Evolutionary conservation across 2,888 invertebrate species (phyloP), one percentile per base, ranked within the genome.

Genomic region (Cenopis cana): DNA sequence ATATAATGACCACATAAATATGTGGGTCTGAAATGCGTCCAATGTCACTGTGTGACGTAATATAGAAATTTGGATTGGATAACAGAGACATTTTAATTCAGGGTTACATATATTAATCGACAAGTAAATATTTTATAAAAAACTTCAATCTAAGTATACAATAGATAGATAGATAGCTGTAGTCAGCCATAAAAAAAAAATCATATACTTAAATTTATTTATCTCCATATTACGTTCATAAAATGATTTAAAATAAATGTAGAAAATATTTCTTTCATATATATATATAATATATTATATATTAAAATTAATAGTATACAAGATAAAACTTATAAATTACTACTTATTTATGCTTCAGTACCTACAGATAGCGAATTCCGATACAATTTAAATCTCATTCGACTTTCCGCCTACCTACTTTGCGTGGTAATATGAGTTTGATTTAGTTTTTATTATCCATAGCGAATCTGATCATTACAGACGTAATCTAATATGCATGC

Each of bases 361-460:
- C 36, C 20, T 12, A 57, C 9, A 24, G 1, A 24, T 17, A 29
- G 5, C 20, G 20, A 17, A 41, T 55, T 55, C 65, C 55, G 60
- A 56, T 50, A 62, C 24, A 18, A 14, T 50, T 69, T 52, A 18
- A 57, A 69, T 57, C 59, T 41, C 65, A 69, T 57, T 52, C 33
- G 14, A 18, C 29, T 36, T 24, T 17, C 20, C 41, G 41, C 29
- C 33, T 4, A 29, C 5, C 33, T 14, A 11, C 36, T 59, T 46
- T 60, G 29, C n/a, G 33, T 18, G 46, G 73, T 71, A 68, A 73
- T 71, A 64, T 41, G 49, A 64, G 60, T 70, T 73, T 73, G 73
- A 73, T 73, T 60, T 55, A 41, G 60, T 71, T 62, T 71, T 73
- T 64, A 73, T 73, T 70, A 68, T 55, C 29, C 59, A 55, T 73